A percentile compares a stretch with the other conserved stretches of the same genome.
These are phyloP conservation scores for Lymantria monacha DNA, from an alignment of 2,888 invertebrate species.

Conservation along the genomic window DNA sequence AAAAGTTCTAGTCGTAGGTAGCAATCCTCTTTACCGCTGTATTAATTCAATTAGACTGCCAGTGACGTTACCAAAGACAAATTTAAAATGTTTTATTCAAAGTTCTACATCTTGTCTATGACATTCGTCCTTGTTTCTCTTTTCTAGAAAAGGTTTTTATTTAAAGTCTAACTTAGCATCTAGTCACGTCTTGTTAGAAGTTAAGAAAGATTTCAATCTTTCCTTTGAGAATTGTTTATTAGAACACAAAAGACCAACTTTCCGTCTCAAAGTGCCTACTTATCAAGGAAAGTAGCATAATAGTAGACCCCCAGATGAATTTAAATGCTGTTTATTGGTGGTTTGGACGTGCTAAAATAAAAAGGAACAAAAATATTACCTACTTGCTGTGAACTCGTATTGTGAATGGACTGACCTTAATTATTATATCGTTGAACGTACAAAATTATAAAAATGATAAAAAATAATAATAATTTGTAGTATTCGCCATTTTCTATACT, in stretches of 20 bases:
- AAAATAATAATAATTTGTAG: no score
- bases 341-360: conserved; percentile 21
- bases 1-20: conserved; percentile 16
- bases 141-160: conserved; percentile 46
- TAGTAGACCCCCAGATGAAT: conserved; percentile 32
- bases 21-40: conserved; percentile 18
- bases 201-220: conserved; percentile 52
- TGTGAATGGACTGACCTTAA: not conserved
- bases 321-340: conserved; percentile 31
- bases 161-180: conserved; percentile 49
- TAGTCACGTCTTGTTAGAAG: conserved; percentile 47
- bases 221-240: conserved; percentile 43
- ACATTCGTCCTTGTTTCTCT: conserved; percentile 39
- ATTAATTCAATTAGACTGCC: conserved; percentile 31
- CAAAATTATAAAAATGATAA: not conserved
- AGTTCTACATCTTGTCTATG: conserved; percentile 48
- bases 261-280: conserved; percentile 36
- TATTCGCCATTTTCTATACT: no score
- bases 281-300: conserved; percentile 26
- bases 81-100: conserved; percentile 53
- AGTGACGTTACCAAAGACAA: conserved; percentile 37
- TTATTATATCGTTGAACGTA: not conserved
- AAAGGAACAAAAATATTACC: conserved; percentile 17
- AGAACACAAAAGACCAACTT: conserved; percentile 41
- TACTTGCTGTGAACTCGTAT: not conserved